Base-by-base conservation (phyloP, 2,888 invertebrate genomes). In the Volucella zonaria region DNA sequence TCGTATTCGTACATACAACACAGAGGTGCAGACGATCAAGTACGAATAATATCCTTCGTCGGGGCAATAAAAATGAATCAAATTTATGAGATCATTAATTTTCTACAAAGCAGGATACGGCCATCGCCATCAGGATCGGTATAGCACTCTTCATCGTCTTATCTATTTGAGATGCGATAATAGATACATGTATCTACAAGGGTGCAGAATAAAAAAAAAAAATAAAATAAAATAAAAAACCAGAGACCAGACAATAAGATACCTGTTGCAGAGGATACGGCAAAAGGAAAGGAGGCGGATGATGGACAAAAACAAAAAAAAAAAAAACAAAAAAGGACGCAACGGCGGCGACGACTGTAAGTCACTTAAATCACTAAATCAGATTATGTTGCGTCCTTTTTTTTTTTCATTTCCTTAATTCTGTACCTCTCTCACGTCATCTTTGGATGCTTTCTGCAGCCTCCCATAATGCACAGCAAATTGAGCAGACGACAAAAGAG, bases 71-170 rank as follows among this genome's bases (percentile, higher is more conserved):
- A 85, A 85, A 85, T 85, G 85, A 85, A 86, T 86, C 86, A 86
- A 87, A 87, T 87, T 87, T 87, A 87, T 79, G 86, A 75, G 83
- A 77, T 87, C 86, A 87, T 87, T 86, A 87, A 86, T 86, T 85
- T 80, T 77, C 74, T 77, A 73, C 68, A 75, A 54, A 71, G 67
- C 42, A 18, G 3, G 31, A 49, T 31, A 42, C 59, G 10, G 9
- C 52, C 52, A 12, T 18, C 15, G n/a, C 45, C n/a, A 11, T 45
- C 58, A 40, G 42, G 40, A 80, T 80, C 83, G 80, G 83, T 83
- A 83, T 76, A 12, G 83, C 83, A 83, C 83, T 52, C 43, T 58
- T 42, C 43, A 23, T 1, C 49, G 23, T 43, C 64, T 43, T 74
- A 74, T 74, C 73, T 68, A 58, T 74, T 68, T 9, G 62, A 42